phyloP scores from a whole-genome alignment of 1,140 invertebrate species.

The Ceratina calcarata region DNA sequence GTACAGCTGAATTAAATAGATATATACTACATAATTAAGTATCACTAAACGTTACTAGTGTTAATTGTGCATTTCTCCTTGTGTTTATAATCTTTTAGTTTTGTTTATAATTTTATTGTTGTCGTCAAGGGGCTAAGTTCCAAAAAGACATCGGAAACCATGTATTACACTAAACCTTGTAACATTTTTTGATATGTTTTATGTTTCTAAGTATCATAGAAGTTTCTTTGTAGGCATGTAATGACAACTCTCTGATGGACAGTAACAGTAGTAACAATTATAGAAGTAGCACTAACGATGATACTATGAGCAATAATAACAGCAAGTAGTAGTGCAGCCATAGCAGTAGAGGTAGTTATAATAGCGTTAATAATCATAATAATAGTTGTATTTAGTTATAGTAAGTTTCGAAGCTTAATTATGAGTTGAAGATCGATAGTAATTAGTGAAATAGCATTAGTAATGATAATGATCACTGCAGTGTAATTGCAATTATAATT shows the following conservation, averaged over 20 bases:
- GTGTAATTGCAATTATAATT: slow-evolving; percentile 31
- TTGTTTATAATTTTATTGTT: slow-evolving; percentile 52
- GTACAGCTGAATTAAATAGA: slow-evolving; percentile 62
- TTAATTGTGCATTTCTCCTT: slow-evolving; percentile 58
- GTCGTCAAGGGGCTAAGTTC: slow-evolving; percentile 42
- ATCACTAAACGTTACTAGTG: slow-evolving; percentile 57
- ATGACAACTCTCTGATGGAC: slow-evolving; percentile 49
- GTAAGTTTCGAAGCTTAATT: slow-evolving; percentile 34
- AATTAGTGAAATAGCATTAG: slow-evolving; percentile 40
- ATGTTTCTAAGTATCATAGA: slow-evolving; percentile 63
- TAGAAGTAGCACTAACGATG: slow-evolving; percentile 60
- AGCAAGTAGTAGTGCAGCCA: slow-evolving; percentile 53
- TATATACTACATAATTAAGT: slow-evolving; percentile 52
- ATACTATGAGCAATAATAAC: slow-evolving; percentile 58
- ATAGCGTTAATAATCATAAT: slow-evolving; percentile 48
- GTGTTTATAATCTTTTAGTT: slow-evolving; percentile 51
- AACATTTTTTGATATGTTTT: slow-evolving; percentile 64
- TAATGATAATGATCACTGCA: slow-evolving; percentile 29
- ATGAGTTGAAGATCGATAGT: slow-evolving; percentile 35
- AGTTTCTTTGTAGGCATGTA: slow-evolving; percentile 50
- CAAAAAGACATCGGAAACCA: slow-evolving; percentile 57
- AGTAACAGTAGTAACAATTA: slow-evolving; percentile 55
- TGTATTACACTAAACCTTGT: slow-evolving; percentile 43
- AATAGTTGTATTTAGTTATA: slow-evolving; percentile 43
- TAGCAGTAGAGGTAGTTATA: slow-evolving; percentile 53